A percentile compares a stretch with the other conserved stretches of the same genome.
Conservation (phyloP, 23 tunicate species). For the Trididemnum nubilum region DNA sequence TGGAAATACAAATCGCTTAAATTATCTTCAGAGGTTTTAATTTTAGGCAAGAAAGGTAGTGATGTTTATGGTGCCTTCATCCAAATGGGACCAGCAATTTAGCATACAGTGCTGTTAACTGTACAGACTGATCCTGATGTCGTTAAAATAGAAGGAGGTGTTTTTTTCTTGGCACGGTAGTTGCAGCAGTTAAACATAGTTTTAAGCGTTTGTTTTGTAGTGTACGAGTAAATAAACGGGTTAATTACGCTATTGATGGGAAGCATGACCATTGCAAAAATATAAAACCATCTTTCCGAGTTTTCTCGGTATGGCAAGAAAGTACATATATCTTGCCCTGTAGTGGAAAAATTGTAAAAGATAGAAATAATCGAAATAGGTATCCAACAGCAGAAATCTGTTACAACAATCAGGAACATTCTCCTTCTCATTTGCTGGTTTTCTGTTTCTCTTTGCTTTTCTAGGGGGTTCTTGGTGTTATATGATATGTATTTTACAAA, state of each 20-base stretch:
- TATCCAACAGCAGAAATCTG: constrained; percentile 37
- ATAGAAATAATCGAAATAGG: constrained; percentile 16
- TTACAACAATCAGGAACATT: constrained; percentile 29
- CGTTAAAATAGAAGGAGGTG: not conserved
- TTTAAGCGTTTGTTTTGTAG: not conserved
- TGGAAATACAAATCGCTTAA: too few species aligned
- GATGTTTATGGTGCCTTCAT: too few species aligned
- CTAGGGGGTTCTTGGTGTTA: not conserved
- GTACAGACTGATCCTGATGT: not conserved
- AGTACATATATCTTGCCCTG: not conserved
- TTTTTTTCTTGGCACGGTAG: not conserved
- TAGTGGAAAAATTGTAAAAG: not conserved
- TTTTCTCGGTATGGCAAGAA: not conserved
- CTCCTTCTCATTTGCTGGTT: not conserved
- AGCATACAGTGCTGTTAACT: not conserved
- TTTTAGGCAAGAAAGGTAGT: too few species aligned
- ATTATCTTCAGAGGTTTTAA: too few species aligned
- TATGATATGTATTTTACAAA: not conserved
- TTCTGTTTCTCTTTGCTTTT: constrained; percentile 12
- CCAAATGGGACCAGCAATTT: too few species aligned
- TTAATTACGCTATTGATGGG: constrained; percentile 27
- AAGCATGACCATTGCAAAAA: not conserved
- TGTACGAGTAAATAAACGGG: constrained; percentile 27
- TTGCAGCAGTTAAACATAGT: not conserved
- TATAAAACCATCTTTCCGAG: constrained; percentile 6